Evolutionary conservation across 2,113 vertebrate species (phyloP), one percentile per base, ranked within the genome.

Genomic region (Monarcha castaneiventris): DNA sequence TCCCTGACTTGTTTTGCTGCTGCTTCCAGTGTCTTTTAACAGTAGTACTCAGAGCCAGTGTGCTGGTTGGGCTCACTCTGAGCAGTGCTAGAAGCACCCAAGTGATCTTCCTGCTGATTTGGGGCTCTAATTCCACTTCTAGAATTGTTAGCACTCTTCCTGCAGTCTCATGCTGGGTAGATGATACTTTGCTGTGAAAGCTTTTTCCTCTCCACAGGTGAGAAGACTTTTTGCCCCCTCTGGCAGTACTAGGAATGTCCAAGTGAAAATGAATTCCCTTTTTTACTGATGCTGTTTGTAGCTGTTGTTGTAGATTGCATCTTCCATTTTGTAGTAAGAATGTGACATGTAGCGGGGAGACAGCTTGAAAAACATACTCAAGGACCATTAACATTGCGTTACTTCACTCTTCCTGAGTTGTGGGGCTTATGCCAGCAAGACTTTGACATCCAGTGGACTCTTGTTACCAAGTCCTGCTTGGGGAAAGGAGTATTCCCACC

Each of bases 1-100:
- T 66, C 23, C 58, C 26, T 37, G 27, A 1, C 46, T 62, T 37
- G 15, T 71, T 86, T 80, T 1, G 4, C 18, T 39, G 56, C 39
- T 88, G 48, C 17, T 90, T 1, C 0, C 6, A 2, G 22, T 23
- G 48, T 52, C 74, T 51, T 22, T 13, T 13, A 15, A 3, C 43
- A 67, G 51, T 49, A 43, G 39, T 3, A 2, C 37, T 54, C 6
- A 9, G 33, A 39, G 32, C 13, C 1, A 0, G 1, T 6, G 66
- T 18, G 25, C 29, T 80, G 17, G 32, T 67, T 48, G 61, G 51
- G 52, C 68, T 77, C 1, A 0, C 56, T 66, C 55, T 54, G 69
- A 43, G 90, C 48, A 20, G 43, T 10, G 35, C 30, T 49, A 13
- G 69, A n/a, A 69, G 30, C 54, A 61, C 49, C n/a, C 1, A 2